A percentile compares a stretch with the other conserved stretches of the same genome.
These are phyloP conservation scores for Graphium colonna DNA, from an alignment of 2,888 invertebrate genomes.

Conservation along the genomic window DNA sequence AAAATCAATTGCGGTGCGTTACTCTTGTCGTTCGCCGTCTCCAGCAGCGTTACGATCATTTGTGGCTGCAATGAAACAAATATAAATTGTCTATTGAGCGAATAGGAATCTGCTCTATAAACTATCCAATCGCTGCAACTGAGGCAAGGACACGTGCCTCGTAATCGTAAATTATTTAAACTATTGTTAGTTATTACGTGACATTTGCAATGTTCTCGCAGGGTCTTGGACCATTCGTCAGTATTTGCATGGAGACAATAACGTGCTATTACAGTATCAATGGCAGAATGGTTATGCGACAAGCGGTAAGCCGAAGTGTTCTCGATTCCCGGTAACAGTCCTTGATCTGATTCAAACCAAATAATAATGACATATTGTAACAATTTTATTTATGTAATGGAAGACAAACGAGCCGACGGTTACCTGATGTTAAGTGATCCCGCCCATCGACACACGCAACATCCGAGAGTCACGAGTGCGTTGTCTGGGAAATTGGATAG, in stretches of 20 bases:
- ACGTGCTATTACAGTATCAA: background rate
- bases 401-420: too few species aligned
- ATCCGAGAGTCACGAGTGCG: too few species aligned
- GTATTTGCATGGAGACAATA: background rate
- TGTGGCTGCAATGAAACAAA: conserved; percentile 49
- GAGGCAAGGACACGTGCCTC: conserved; percentile 49
- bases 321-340: background rate
- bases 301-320: background rate
- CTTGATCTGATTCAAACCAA: background rate
- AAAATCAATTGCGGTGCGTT: too few species aligned
- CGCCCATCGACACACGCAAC: too few species aligned
- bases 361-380: background rate
- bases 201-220: conserved; percentile 39
- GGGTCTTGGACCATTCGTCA: conserved; percentile 6
- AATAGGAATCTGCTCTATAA: conserved; percentile 47
- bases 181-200: conserved; percentile 50
- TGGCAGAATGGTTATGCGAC: background rate
- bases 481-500: too few species aligned
- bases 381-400: too few species aligned
- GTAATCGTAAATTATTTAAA: conserved; percentile 54
- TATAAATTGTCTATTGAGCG: conserved; percentile 52
- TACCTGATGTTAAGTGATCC: too few species aligned
- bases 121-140: conserved; percentile 49
- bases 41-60: conserved; percentile 37
- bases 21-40: conserved; percentile 11